A percentile compares a stretch with the other conserved stretches of the same genome.
phyloP scores from a whole-genome alignment of 2,888 invertebrate species.

The Lasioglossum leucozonium region DNA sequence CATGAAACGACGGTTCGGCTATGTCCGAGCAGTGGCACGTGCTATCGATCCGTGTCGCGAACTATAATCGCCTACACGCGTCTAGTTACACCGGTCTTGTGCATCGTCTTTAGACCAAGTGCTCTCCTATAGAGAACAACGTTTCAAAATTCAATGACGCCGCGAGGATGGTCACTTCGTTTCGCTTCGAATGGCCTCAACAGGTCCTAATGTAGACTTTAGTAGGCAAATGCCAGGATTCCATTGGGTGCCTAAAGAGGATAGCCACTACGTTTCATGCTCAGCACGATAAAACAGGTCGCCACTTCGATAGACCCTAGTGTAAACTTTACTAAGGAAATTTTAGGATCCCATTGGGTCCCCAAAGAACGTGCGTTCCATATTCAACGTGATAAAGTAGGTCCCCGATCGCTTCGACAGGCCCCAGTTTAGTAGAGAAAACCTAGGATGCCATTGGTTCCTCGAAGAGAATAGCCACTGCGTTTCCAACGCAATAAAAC shows the following conservation, averaged over 20 bases:
- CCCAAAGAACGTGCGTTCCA: neutral
- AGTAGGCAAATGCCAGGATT: neutral
- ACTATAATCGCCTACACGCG: neutral
- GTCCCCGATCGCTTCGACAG: neutral
- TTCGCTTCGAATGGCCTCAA: too few species aligned
- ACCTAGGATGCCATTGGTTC: too few species aligned
- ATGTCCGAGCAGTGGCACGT: neutral
- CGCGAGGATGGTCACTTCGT: neutral
- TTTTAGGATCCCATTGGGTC: too few species aligned
- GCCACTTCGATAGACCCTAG: neutral
- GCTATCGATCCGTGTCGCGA: neutral
- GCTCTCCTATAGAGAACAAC: neutral
- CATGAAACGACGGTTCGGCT: conserved; percentile 32
- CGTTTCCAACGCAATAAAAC: neutral
- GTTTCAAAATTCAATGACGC: neutral
- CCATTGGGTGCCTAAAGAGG: too few species aligned
- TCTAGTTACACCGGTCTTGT: neutral
- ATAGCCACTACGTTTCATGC: neutral
- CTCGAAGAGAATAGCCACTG: neutral
- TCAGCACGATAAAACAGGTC: neutral
- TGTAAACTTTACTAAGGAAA: too few species aligned
- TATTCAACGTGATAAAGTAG: neutral
- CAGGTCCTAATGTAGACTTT: too few species aligned
- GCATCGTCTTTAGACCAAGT: neutral
- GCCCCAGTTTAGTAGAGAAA: too few species aligned